Base-by-base conservation (phyloP, 2,113 vertebrate species). In the Anhinga rufa region DNA sequence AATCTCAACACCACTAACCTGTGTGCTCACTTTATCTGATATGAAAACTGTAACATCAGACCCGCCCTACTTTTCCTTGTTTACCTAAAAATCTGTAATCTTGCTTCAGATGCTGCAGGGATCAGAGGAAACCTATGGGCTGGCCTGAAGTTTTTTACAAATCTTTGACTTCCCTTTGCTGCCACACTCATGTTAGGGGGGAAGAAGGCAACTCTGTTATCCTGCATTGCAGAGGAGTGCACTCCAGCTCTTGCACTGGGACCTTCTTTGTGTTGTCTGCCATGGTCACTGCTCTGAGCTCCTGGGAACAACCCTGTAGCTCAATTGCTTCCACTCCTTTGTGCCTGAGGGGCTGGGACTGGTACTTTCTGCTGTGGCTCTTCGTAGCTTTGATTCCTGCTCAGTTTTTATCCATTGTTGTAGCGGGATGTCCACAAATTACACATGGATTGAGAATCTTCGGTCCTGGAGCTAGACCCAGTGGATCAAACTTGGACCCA, bases 181-280 rank as follows among this genome's bases (percentile, higher is more conserved):
- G 40, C 28, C 32, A 82, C 26, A 14, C 21, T 66, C 13, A 5
- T 13, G 2, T 62, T 54, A 54, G 10, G 2, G 31, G 9, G 17
- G 10, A 42, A 54, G 57, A 51, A 21, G 10, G 22, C n/a, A 86
- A 28, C 46, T 71, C 42, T 49, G 14, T 48, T 62, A 31, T 64
- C 34, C 24, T 62, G 34, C 17, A 10, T 19, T 54, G 28, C 1
- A 3, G 14, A 74, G 64, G 1, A 0, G 6, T 34, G 46, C 1
- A 3, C 31, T 48, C 6, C 51, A 68, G 12, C 28, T 70, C 88
- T 66, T 9, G 3, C 38, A 19, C 17, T 44, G 22, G 5, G 18
- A 48, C 38, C 32, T 60, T 82, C 26, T 31, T 75, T 1, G 0
- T 29, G 10, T 57, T 71, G 24, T 62, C 24, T 4, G 1, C 36